These are phyloP conservation scores for Bradypodion ventrale DNA, from an alignment of 2,797 vertebrate genomes.

Conservation along the genomic window DNA sequence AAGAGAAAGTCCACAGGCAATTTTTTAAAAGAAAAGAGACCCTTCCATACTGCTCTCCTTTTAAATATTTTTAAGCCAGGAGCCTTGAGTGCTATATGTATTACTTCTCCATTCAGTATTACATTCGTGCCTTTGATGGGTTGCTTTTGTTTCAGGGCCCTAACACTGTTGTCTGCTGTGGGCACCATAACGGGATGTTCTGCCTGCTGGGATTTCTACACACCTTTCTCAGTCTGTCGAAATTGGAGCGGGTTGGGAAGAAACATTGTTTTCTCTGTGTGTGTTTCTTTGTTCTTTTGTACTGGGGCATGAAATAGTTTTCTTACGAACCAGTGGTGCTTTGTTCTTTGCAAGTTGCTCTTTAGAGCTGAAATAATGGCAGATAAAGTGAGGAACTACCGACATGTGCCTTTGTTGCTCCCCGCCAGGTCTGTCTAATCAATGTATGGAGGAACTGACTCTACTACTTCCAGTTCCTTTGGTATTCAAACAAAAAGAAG, in stretches of 20 bases:
- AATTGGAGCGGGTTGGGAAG: slow-evolving; percentile 7
- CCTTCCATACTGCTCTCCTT: slow-evolving; percentile 60
- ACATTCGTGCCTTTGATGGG: slow-evolving; percentile 46
- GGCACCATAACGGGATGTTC: slow-evolving; percentile 26
- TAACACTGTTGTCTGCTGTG: slow-evolving; percentile 36
- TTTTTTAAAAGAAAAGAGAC: slow-evolving; percentile 47
- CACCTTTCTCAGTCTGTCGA: slow-evolving; percentile 44
- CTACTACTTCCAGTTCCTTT: not conserved
- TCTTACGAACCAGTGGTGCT: slow-evolving; percentile 36
- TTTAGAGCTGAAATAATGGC: rapidly evolving
- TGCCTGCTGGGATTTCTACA: slow-evolving; percentile 26
- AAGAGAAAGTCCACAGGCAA: slow-evolving; percentile 63
- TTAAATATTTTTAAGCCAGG: slow-evolving; percentile 71
- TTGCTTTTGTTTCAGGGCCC: slow-evolving; percentile 48
- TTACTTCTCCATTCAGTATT: slow-evolving; percentile 52
- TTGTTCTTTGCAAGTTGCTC: slow-evolving; percentile 42
- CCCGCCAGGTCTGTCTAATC: not conserved
- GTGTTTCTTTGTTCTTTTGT: slow-evolving; percentile 50
- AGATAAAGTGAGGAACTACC: slow-evolving; percentile 1
- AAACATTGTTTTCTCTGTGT: slow-evolving; percentile 1
- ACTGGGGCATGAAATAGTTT: slow-evolving; percentile 26
- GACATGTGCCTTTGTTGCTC: not conserved
- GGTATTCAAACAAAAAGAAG: not conserved
- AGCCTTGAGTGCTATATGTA: slow-evolving; percentile 64
- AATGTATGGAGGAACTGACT: not conserved